Conservation (phyloP, 2,888 invertebrate genomes). For the Andrena dorsata region DNA sequence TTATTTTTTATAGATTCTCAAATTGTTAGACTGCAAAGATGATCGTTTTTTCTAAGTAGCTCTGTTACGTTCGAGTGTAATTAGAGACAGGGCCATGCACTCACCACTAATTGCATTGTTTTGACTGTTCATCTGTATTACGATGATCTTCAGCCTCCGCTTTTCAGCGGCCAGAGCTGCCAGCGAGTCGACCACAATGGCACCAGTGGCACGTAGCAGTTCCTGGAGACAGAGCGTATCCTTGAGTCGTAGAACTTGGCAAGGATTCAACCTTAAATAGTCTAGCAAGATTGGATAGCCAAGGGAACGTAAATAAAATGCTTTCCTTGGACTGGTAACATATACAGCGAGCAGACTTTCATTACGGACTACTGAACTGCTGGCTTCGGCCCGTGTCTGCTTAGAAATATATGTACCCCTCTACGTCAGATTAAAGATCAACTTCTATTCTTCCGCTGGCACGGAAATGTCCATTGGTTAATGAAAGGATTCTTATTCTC, state of each 20-base stretch:
- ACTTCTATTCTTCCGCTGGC: background rate
- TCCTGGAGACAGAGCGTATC: slow-evolving; percentile 69
- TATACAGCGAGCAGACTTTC: slow-evolving; percentile 30
- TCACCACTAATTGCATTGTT: slow-evolving; percentile 67
- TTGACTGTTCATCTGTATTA: slow-evolving; percentile 64
- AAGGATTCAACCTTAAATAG: slow-evolving; percentile 50
- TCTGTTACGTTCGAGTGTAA: background rate
- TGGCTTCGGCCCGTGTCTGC: background rate
- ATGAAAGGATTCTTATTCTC: background rate
- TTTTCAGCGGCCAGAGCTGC: slow-evolving; percentile 59
- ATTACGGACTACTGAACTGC: slow-evolving; percentile 7
- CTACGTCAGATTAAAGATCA: background rate
- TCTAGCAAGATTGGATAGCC: slow-evolving; percentile 19
- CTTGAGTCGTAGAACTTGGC: slow-evolving; percentile 55
- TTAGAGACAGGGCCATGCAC: slow-evolving; percentile 1
- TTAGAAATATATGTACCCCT: background rate
- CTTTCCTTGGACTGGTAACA: slow-evolving; percentile 2
- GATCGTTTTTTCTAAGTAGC: too few relatives aligned
- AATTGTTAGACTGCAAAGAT: too few relatives aligned
- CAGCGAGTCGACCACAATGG: slow-evolving; percentile 65
- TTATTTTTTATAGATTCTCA: too few relatives aligned
- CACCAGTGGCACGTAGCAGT: slow-evolving; percentile 74
- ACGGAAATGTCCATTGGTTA: slow-evolving; percentile 1
- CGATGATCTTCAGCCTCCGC: slow-evolving; percentile 64
- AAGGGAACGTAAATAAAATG: slow-evolving; percentile 55